Percentiles rank a stretch among this genome's conserved stretches.
phyloP scores from a whole-genome alignment of 1,140 invertebrate genomes.

The Brachionus rubens region DNA sequence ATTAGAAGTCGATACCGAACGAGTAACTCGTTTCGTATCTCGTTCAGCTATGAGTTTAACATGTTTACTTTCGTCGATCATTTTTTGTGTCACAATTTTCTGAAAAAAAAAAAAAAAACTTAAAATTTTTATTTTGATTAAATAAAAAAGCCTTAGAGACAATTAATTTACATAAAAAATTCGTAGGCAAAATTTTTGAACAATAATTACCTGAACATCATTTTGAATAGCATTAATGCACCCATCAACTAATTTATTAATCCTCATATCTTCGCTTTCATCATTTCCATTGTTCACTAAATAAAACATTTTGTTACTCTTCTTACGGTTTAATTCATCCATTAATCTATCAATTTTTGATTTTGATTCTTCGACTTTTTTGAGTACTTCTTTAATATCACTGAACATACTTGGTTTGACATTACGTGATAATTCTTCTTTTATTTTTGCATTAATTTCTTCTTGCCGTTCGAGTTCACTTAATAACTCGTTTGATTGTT shows the following conservation, averaged over 20 bases:
- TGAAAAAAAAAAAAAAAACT: not conserved
- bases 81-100: slow-evolving; percentile 33
- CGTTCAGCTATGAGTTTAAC: slow-evolving; percentile 14
- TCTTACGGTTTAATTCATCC: not conserved
- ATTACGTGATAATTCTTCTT: not conserved
- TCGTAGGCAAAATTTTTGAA: not conserved
- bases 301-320: not conserved
- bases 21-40: not conserved
- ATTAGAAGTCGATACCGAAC: not conserved
- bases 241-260: slow-evolving; percentile 27
- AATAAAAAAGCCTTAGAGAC: not conserved
- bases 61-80: slow-evolving; percentile 28
- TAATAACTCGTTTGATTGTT: slow-evolving; percentile 5
- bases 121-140: not conserved
- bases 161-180: slow-evolving; percentile 9
- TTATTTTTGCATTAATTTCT: not conserved
- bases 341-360: not conserved
- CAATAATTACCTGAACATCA: slow-evolving; percentile 32
- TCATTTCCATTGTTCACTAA: not conserved
- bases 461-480: not conserved
- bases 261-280: not conserved
- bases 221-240: slow-evolving; percentile 31
- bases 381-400: slow-evolving; percentile 14
- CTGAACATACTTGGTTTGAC: slow-evolving; percentile 9
- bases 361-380: not conserved